These are phyloP conservation scores for Varanus komodoensis DNA, from an alignment of 2,113 vertebrate species.

Conservation along the genomic window DNA sequence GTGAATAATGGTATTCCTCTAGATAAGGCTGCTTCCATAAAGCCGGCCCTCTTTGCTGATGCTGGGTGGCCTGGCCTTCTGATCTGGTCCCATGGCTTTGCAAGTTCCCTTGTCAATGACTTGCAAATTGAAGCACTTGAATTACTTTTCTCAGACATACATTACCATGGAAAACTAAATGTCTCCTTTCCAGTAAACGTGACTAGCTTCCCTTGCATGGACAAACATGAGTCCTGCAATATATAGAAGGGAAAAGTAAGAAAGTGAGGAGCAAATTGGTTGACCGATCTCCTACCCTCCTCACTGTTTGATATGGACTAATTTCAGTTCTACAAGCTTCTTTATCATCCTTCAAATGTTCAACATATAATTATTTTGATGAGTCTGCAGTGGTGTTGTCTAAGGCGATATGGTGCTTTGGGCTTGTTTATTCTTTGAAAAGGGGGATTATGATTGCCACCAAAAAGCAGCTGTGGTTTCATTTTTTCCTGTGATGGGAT, in stretches of 20 bases:
- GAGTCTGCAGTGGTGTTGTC: neutral
- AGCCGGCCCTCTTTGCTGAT: neutral
- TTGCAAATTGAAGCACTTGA: neutral
- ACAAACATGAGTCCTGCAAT: neutral
- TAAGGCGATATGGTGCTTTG: neutral
- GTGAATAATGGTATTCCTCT: neutral
- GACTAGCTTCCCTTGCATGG: constrained; percentile 15
- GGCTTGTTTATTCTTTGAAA: neutral
- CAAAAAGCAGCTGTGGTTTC: neutral
- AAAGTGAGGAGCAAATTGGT: neutral
- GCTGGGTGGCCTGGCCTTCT: neutral
- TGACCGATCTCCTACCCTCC: neutral
- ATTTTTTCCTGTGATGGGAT: neutral
- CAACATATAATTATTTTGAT: constrained; percentile 4
- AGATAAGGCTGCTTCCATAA: neutral
- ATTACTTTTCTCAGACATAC: neutral
- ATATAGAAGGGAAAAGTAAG: neutral
- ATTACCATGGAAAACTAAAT: neutral
- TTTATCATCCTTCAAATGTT: constrained; percentile 15
- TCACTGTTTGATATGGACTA: neutral
- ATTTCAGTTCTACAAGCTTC: neutral
- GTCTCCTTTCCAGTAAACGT: neutral
- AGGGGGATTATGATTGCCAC: neutral
- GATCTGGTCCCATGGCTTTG: neutral
- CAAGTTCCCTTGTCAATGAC: neutral